Conservation (phyloP, 1,140 invertebrate genomes). For the Tetragonula clypearis region DNA sequence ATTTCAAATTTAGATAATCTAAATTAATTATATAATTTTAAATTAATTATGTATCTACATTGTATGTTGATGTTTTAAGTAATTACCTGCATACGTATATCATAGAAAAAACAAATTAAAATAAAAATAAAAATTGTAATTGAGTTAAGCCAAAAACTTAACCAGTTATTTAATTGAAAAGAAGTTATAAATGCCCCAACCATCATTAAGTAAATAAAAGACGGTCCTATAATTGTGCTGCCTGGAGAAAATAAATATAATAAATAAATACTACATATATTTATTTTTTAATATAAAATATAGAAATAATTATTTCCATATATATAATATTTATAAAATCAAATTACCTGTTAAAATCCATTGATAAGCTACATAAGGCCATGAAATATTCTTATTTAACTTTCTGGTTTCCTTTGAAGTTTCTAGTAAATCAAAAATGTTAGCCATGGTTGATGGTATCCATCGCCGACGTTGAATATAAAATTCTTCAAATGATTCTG, state of each 20-base stretch:
- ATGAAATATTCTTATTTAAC: constrained; percentile 93
- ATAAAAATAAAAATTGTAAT: constrained; percentile 90
- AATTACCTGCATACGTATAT: constrained; percentile 88
- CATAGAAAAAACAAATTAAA: constrained; percentile 87
- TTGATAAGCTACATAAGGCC: constrained; percentile 92
- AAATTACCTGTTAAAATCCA: constrained; percentile 82
- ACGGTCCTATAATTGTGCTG: constrained; percentile 90
- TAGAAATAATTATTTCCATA: not conserved
- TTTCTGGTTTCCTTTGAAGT: constrained; percentile 89
- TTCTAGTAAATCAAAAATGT: constrained; percentile 91
- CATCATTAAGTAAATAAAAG: constrained; percentile 95
- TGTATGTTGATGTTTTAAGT: not conserved
- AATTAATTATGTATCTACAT: not conserved
- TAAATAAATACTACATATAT: constrained; percentile 37
- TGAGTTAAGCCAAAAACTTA: constrained; percentile 90
- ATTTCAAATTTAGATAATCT: not conserved
- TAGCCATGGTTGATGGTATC: constrained; percentile 95
- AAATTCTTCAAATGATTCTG: constrained; percentile 94
- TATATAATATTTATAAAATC: constrained; percentile 27
- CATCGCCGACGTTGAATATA: constrained; percentile 93
- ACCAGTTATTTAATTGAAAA: constrained; percentile 89
- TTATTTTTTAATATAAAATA: constrained; percentile 29
- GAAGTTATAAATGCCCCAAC: constrained; percentile 93
- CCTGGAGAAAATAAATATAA: constrained; percentile 82
- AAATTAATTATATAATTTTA: not conserved